Base-by-base conservation (phyloP, 35 echinoderm and acorn worm species). In the Ophiothrix spiculata region DNA sequence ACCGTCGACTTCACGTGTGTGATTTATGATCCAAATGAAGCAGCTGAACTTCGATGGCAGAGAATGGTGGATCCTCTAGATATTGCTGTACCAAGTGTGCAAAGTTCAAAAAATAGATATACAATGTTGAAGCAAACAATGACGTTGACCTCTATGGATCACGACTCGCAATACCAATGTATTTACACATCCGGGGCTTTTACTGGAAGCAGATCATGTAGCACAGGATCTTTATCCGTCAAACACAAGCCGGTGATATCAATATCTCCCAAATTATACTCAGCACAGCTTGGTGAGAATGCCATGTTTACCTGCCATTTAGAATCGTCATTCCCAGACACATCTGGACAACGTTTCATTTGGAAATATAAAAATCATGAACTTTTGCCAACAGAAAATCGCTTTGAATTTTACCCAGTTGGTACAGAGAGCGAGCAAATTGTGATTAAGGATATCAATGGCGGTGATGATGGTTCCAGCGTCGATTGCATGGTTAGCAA, bases 1-100 rank as follows among this genome's bases (percentile, higher is more conserved):
- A 64, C 74, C 19, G 90, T 92, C 12, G 90, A 92, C 19, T 87
- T 92, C 32, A 92, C 90, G 3, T 92, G 90, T 63, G 90, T 79
- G 0, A 81, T 81, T 37, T 37, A 76, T 40, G 74, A 75, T 54
- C 37, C 69, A 1, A 23, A 39, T 31, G 36, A 23, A 25, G 10
- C 12, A n/a, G 23, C 36, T 75, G 25, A 56, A 16, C 37, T 86
- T 12, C 31, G 29, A 0, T 86, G 69, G 84, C 38, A 86, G 69
- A 12, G 84, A 31, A 64, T 39, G 21, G 15, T 12, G 4, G 42
- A 36, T 16, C 82, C 83, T 28, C 42, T 56, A 36, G 45, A 28
- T 80, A 41, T 33, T 49, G 56, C 37, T 13, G 60, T 32, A 46
- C 63, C 10, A 31, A 74, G 31, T 64, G 56, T 32, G 4, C 15